phyloP scores from a whole-genome alignment of 2,888 invertebrate species.

The Andrena praecox region DNA sequence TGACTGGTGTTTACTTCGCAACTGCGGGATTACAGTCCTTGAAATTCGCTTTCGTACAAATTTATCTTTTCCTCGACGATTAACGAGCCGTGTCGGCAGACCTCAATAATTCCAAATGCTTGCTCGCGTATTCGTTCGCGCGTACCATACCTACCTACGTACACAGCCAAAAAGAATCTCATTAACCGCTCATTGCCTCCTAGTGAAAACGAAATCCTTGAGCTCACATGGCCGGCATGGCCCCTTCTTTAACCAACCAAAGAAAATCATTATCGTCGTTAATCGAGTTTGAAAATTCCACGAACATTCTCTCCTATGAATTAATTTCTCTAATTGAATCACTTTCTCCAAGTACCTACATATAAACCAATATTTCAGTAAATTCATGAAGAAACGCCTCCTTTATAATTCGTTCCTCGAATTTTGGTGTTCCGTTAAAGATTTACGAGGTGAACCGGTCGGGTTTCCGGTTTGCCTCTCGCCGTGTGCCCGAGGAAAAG shows the following conservation, averaged over 20 bases:
- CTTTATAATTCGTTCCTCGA: not conserved
- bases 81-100: constrained; percentile 46
- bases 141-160: not conserved
- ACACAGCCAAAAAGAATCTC: not conserved
- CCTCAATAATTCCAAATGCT: constrained; percentile 28
- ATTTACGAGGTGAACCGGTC: not conserved
- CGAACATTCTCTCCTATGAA: not conserved
- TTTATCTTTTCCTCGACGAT: not conserved
- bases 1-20: not conserved
- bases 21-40: not conserved
- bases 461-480: constrained; percentile 15
- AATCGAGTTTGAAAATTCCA: not conserved
- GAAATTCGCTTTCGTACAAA: constrained; percentile 27
- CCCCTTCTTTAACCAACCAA: not conserved
- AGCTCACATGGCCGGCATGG: not conserved
- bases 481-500: not conserved
- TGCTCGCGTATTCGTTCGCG: not conserved
- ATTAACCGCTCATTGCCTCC: not conserved
- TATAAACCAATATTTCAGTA: no score
- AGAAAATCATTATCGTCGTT: not conserved
- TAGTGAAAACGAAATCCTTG: not conserved
- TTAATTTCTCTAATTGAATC: not conserved
- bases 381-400: no score
- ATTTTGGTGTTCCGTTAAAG: not conserved
- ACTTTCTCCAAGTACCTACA: no score